These are phyloP conservation scores for Rhinopomastus cyanomelas DNA, from an alignment of 2,113 vertebrate genomes.

Conservation along the genomic window DNA sequence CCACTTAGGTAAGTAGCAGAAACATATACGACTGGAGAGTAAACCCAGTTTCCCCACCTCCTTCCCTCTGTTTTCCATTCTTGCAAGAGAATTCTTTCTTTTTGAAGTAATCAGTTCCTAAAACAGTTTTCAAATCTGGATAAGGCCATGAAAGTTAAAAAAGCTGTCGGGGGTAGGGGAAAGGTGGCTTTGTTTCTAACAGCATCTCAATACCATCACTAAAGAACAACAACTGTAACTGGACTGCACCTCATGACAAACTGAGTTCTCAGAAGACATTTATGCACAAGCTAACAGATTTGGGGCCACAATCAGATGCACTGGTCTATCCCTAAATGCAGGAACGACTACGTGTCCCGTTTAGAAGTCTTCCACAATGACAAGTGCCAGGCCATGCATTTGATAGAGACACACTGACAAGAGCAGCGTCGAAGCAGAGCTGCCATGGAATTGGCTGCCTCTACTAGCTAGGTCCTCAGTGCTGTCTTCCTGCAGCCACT, in stretches of 20 bases:
- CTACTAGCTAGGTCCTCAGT: not conserved
- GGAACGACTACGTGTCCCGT: not conserved
- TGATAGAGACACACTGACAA: not conserved
- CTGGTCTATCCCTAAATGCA: not conserved
- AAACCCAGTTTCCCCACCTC: not conserved
- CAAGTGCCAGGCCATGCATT: not conserved
- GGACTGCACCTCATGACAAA: not conserved
- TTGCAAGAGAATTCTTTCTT: not conserved
- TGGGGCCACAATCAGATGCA: not conserved
- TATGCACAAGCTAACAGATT: not conserved
- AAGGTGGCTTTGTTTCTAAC: not conserved
- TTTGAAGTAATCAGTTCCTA: not conserved
- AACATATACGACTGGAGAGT: not conserved
- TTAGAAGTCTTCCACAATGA: not conserved
- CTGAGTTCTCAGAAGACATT: not conserved
- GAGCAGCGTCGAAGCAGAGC: not conserved
- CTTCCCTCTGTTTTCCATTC: not conserved
- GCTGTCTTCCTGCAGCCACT: not conserved
- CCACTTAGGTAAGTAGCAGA: not conserved
- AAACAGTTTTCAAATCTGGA: not conserved
- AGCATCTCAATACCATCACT: not conserved
- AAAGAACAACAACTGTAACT: not conserved
- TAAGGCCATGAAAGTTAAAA: not conserved
- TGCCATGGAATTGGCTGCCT: not conserved
- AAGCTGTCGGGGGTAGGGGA: accelerated